Evolutionary conservation across 2,797 vertebrate genomes (phyloP).

Genomic region (Spondyliosoma cantharus): DNA sequence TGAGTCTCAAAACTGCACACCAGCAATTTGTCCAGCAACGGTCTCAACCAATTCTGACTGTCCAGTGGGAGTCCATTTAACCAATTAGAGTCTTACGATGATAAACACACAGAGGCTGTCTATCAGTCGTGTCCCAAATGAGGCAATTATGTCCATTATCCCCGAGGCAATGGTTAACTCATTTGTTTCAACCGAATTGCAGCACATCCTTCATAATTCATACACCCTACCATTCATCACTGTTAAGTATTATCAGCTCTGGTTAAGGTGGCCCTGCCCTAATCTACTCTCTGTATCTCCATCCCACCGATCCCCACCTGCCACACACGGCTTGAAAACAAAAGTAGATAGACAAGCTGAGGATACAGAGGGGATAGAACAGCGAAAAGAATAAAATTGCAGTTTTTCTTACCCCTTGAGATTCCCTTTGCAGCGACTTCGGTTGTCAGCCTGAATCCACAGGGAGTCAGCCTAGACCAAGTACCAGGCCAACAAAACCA

Average conservation of each 20-base stretch:
- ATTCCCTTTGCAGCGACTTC: conserved; percentile 74
- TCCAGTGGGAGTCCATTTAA: conserved; percentile 15
- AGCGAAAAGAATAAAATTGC: conserved; percentile 29
- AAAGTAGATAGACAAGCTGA: conserved; percentile 24
- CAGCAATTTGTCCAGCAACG: conserved; percentile 17
- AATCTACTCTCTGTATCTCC: conserved; percentile 25
- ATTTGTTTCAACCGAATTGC: conserved; percentile 30
- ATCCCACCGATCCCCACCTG: conserved; percentile 43
- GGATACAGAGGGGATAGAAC: background rate
- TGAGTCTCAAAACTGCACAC: conserved; percentile 10
- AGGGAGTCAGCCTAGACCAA: conserved; percentile 83
- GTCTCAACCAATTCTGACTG: background rate
- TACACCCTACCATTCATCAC: conserved; percentile 40
- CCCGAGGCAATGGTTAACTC: conserved; percentile 4
- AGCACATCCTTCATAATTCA: conserved; percentile 17
- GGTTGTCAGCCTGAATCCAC: conserved; percentile 81
- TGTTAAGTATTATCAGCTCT: conserved; percentile 39
- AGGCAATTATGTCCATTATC: background rate
- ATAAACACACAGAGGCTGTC: conserved; percentile 28
- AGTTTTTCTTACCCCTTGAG: conserved; percentile 78
- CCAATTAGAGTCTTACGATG: conserved; percentile 23
- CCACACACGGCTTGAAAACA: conserved; percentile 28
- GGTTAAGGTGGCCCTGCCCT: conserved; percentile 16
- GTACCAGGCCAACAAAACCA: conserved; percentile 76
- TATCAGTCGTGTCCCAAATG: conserved; percentile 5